Evolutionary conservation across 2,797 vertebrate species (phyloP), one percentile per base, ranked within the genome.

Genomic region (Microtus agrestis): DNA sequence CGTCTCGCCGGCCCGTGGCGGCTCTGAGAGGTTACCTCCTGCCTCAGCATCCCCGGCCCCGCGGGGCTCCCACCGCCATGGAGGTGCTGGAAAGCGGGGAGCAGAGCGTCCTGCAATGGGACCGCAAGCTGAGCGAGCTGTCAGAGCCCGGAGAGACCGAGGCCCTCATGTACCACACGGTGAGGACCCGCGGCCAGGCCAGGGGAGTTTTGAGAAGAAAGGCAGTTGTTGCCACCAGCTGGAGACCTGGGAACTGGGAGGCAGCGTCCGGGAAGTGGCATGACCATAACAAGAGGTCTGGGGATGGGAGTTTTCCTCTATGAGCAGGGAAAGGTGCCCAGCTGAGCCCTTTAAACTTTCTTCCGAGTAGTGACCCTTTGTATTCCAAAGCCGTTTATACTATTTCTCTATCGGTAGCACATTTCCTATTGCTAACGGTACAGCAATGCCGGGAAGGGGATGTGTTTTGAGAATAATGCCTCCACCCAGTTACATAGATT

Each of bases 61-160:
- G 82, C 94, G 80, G 88, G 78, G 71, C 74, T 65, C 67, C 63
- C 67, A 73, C 96, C 96, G 69, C 80, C 97, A 99, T 99, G 99
- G 99, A 99, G 97, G 99, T 99, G 98, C 98, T 99, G 98, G 99
- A 99, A 96, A 98, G 98, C 92, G 98, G 97, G 76, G 99, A 99
- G 96, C 95, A 98, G 95, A 98, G 90, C 98, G 96, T 99, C 88
- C 98, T 99, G 59, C 99, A 99, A 88, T 99, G 99, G 99, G 99
- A 99, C 98, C 98, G 99, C 95, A 99, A 99, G 98, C 99, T 99
- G 91, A 99, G 99, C 97, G 99, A 99, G 98, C 98, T 99, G 98
- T 99, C 99, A 29, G 99, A 99, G 97, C 97, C 98, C 25, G 99
- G 98, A 2, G 99, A 99, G 63, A 98, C 98, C 90, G 99, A 99